phyloP scores from a whole-genome alignment of 2,797 vertebrate genomes.

The Vultur gryphus region DNA sequence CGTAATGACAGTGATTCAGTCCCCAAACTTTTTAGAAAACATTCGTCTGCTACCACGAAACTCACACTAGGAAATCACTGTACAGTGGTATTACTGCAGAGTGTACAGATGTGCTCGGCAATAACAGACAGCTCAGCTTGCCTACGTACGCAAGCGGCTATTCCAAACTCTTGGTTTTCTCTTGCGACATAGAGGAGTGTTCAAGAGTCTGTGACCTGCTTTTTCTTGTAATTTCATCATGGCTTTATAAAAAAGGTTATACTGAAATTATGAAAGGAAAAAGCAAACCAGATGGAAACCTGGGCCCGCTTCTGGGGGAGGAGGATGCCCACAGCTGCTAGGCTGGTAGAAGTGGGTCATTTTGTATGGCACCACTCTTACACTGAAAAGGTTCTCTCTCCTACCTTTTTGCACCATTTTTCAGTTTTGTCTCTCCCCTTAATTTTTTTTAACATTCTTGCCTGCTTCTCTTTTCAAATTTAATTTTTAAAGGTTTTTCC shows the following conservation, averaged over 20 bases:
- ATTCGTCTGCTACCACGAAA: neutral
- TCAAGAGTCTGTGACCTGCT: neutral
- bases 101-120: neutral
- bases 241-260: neutral
- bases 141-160: rapidly evolving
- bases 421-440: neutral
- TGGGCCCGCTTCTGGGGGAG: neutral
- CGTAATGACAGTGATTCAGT: neutral
- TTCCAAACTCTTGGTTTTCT: neutral
- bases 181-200: neutral
- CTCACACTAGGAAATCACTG: neutral
- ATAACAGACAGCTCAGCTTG: neutral
- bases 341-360: neutral
- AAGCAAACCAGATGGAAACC: neutral
- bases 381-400: neutral
- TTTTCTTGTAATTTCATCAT: neutral
- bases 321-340: neutral
- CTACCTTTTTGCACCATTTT: neutral
- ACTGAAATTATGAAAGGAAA: neutral
- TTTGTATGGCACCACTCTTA: neutral
- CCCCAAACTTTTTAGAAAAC: neutral
- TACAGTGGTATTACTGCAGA: neutral
- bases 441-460: neutral
- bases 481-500: neutral
- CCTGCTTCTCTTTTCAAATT: neutral